Base-by-base conservation (phyloP, 2,797 vertebrate genomes). In the Phalloptychus januarius region DNA sequence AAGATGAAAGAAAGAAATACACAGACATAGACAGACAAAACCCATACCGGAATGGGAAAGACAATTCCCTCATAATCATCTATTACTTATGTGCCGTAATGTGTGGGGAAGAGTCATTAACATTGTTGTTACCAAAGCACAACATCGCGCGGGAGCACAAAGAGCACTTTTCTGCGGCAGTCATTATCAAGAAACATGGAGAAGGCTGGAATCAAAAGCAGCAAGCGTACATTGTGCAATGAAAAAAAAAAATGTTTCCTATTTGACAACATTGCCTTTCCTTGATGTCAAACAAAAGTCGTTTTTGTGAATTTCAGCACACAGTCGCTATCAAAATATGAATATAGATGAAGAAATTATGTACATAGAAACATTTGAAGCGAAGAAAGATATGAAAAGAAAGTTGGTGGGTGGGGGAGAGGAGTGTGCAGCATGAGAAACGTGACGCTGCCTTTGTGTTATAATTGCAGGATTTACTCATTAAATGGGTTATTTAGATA, bases 21-120 rank as follows among this genome's bases (percentile, higher is more conserved):
- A 90, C 81, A 83, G 77, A 90, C 83, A 91, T 81, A 89, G 90
- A 86, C 85, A 89, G 84, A 77, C 79, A 79, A 78, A 70, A 85
- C 78, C 78, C 82, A 86, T 31, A 77, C 45, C 54, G 71, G 82
- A 65, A 86, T 63, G 63, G 76, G 42, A 77, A 73, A 79, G 45
- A 78, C 76, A 87, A 83, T 88, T 89, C 84, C 80, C 84, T 90
- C 87, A 86, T 82, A 89, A 85, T 80, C 72, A 67, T 78, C 75
- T 83, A 81, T 87, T 87, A 82, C 80, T 84, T 85, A 86, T 86
- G 84, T 84, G 86, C 80, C 71, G 82, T 85, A 88, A 85, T 82
- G 85, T 74, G 46, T 65, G 72, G 82, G 65, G 71, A 79, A 83
- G 84, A 82, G 82, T 83, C 88, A 91, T 91, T 89, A 91, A 84